Percentiles rank a stretch among this genome's conserved stretches.
Conservation (phyloP, 2,797 vertebrate species). For the Nannoperca australis region DNA sequence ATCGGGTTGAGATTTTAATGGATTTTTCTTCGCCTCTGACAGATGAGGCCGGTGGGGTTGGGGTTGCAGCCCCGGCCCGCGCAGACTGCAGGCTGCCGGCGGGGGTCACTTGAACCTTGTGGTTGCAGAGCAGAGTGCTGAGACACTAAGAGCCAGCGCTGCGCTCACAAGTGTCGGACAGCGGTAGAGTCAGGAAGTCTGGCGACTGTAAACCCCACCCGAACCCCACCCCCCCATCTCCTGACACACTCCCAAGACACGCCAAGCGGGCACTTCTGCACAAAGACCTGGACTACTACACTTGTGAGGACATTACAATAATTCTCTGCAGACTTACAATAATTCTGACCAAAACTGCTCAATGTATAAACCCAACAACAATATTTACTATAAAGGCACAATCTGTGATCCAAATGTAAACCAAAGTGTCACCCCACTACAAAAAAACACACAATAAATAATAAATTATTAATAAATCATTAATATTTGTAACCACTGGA, state of each 20-base stretch:
- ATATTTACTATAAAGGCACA: neutral
- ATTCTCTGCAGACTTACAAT: neutral
- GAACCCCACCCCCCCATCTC: conserved; percentile 43
- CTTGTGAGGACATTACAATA: conserved; percentile 35
- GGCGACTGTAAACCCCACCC: conserved; percentile 86
- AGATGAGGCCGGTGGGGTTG: conserved; percentile 58
- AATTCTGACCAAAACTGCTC: neutral
- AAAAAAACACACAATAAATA: neutral
- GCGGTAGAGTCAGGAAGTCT: conserved; percentile 93
- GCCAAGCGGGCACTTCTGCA: conserved; percentile 21
- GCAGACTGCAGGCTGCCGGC: conserved; percentile 79
- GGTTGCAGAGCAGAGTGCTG: conserved; percentile 88
- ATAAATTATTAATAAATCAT: neutral
- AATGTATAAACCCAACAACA: neutral
- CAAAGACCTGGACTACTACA: conserved; percentile 13
- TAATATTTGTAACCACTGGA: neutral
- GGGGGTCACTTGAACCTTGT: conserved; percentile 91
- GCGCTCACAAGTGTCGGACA: conserved; percentile 87
- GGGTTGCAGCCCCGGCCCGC: conserved; percentile 65
- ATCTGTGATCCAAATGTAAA: neutral
- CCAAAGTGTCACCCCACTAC: neutral
- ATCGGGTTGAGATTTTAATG: conserved; percentile 87
- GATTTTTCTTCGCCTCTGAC: conserved; percentile 83
- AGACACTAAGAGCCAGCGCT: conserved; percentile 82
- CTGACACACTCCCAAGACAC: conserved; percentile 41